phyloP scores from a whole-genome alignment of 2,888 invertebrate genomes.

The Polymixis lichenea region DNA sequence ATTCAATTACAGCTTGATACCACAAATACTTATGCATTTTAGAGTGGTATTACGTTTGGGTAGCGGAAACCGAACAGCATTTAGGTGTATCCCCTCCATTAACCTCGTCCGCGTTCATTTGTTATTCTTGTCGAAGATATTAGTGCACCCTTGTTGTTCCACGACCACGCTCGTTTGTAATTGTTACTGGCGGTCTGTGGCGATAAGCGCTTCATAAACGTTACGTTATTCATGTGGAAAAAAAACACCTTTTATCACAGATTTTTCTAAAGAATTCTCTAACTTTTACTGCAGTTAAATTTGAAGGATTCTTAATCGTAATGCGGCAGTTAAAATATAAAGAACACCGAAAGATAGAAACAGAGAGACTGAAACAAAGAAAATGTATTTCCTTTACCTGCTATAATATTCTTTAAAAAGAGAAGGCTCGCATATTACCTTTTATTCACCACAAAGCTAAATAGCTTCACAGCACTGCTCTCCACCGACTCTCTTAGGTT shows the following conservation, averaged over 20 bases:
- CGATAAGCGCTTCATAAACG: constrained; percentile 34
- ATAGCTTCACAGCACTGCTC: neutral
- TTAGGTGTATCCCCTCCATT: constrained; percentile 50
- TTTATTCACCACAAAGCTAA: neutral
- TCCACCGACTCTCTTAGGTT: too few relatives aligned
- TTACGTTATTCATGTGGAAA: neutral
- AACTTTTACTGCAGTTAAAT: neutral
- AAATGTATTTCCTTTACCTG: neutral
- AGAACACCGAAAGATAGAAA: neutral
- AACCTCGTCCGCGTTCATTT: constrained; percentile 48
- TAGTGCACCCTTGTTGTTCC: constrained; percentile 52
- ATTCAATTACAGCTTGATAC: constrained; percentile 5
- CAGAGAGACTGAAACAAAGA: neutral
- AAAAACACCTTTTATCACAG: neutral
- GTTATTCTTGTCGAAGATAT: constrained; percentile 63
- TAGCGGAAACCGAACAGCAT: constrained; percentile 20
- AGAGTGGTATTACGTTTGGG: constrained; percentile 11
- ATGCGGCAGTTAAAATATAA: neutral
- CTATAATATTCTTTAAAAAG: neutral
- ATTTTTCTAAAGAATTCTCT: neutral
- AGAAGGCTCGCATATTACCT: neutral
- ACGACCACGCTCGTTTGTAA: constrained; percentile 53
- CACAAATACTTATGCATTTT: constrained; percentile 16
- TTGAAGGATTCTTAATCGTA: neutral
- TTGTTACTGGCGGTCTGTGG: constrained; percentile 35